Evolutionary conservation across 1,140 invertebrate genomes (phyloP), one percentile per base, ranked within the genome.

Genomic region (Brachionus sp.): DNA sequence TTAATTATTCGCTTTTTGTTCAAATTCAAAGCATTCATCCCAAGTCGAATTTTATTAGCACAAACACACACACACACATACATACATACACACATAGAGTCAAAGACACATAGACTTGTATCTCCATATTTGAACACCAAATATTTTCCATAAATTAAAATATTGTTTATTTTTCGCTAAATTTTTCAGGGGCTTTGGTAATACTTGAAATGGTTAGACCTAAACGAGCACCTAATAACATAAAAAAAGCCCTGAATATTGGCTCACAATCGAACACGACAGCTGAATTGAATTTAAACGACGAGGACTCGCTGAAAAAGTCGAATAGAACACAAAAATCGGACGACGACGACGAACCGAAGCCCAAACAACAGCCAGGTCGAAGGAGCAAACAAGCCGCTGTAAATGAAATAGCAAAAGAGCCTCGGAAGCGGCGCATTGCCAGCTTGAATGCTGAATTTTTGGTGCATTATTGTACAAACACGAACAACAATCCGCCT

Each of bases 51-150:
- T 33, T 35, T 66, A 13, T 35, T 33, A 66, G 64, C 64, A 66
- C 64, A 66, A 13, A 66, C 64, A 37, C 64, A 66, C 33, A 37
- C 33, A 70, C 29, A 33, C 13, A 13, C n/a, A 70, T 13, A 70
- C 6, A 70, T 10, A 35, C 29, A 44, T 5, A 70, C 33, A 37
- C 33, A 70, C 33, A 70, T 5, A 70, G 37, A 70, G 66, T 37
- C 66, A 70, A 70, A 70, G 66, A 70, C 66, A 70, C 66, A 70
- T 70, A 70, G 66, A 70, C 66, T 70, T 70, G 66, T 70, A 70
- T 70, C 66, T 70, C 66, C 66, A 70, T 70, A 70, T 70, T 70
- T 70, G 66, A 70, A 70, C 66, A 70, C 35, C 64, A 66, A 66
- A 66, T 66, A 66, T 66, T 66, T 66, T 66, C 33, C 33, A 33